Percentiles rank a stretch among this genome's conserved stretches.
phyloP scores from a whole-genome alignment of 2,888 invertebrate species.

The Mermis nigrescens region DNA sequence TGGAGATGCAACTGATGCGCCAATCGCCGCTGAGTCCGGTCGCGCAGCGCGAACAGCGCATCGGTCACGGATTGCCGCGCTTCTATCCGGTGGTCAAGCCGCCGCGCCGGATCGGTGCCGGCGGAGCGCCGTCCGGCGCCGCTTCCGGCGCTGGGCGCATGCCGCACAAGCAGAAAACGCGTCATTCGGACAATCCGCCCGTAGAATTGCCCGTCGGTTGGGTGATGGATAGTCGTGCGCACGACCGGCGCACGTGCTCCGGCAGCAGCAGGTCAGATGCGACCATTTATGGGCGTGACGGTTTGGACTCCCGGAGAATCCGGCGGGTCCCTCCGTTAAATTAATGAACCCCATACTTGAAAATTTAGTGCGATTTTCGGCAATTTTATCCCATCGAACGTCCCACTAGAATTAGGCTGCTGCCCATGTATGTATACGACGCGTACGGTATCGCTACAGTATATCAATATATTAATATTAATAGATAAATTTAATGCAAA shows the following conservation, averaged over 20 bases:
- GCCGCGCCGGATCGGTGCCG: constrained; percentile 37
- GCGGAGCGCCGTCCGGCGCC: constrained; percentile 34
- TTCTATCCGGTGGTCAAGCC: constrained; percentile 80
- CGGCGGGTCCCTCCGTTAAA: neutral
- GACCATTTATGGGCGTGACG: constrained; percentile 17
- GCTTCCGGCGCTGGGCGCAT: neutral
- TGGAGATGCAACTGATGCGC: neutral
- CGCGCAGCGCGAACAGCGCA: constrained; percentile 19
- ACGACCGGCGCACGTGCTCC: constrained; percentile 2
- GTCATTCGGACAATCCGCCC: constrained; percentile 61
- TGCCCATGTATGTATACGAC: too few species aligned
- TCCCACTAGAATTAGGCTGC: too few species aligned
- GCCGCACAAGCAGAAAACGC: constrained; percentile 67
- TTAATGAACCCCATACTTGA: neutral
- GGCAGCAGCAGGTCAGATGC: constrained; percentile 13
- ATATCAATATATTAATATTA: too few species aligned
- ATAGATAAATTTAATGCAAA: too few species aligned
- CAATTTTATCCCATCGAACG: too few species aligned
- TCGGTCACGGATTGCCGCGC: constrained; percentile 41
- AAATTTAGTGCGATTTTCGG: too few species aligned
- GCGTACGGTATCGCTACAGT: too few species aligned
- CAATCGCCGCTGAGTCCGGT: neutral
- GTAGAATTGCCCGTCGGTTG: constrained; percentile 82
- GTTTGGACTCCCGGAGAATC: constrained; percentile 11
- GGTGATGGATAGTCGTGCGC: constrained; percentile 51